Percentiles rank a stretch among this genome's conserved stretches.
These are phyloP conservation scores for Gisinianus flammeolus DNA, from an alignment of 2,888 invertebrate genomes.

Conservation along the genomic window DNA sequence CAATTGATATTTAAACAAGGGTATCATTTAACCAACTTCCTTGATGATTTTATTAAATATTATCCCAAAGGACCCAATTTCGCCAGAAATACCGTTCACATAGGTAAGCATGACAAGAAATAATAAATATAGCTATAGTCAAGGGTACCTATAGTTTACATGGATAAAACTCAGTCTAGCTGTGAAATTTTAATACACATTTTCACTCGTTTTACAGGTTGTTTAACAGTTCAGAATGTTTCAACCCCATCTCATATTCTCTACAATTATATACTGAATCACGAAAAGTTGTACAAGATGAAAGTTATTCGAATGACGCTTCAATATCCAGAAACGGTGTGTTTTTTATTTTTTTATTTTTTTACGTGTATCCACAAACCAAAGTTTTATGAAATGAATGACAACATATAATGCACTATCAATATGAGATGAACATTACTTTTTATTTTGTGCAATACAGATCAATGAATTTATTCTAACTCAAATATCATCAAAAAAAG, in stretches of 20 bases:
- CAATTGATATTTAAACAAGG: constrained; percentile 66
- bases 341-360: neutral
- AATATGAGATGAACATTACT: too few species aligned
- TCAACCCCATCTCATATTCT: constrained; percentile 71
- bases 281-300: constrained; percentile 73
- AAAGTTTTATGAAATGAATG: constrained; percentile 6
- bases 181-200: neutral
- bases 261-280: constrained; percentile 73
- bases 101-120: constrained; percentile 67
- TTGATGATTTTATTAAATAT: constrained; percentile 77
- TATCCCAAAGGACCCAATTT: constrained; percentile 79
- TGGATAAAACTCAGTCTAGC: neutral
- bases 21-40: constrained; percentile 75
- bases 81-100: constrained; percentile 74
- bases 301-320: constrained; percentile 70
- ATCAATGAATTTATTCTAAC: constrained; percentile 71
- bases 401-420: neutral
- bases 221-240: constrained; percentile 67
- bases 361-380: neutral
- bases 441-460: constrained; percentile 41
- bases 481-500: constrained; percentile 67
- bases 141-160: too few species aligned
- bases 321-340: constrained; percentile 53
- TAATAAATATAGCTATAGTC: too few species aligned
- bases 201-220: constrained; percentile 62